Evolutionary conservation across 1,140 invertebrate genomes (phyloP), one percentile per base, ranked within the genome.

Genomic region (Caenorhabditis briggsae): DNA sequence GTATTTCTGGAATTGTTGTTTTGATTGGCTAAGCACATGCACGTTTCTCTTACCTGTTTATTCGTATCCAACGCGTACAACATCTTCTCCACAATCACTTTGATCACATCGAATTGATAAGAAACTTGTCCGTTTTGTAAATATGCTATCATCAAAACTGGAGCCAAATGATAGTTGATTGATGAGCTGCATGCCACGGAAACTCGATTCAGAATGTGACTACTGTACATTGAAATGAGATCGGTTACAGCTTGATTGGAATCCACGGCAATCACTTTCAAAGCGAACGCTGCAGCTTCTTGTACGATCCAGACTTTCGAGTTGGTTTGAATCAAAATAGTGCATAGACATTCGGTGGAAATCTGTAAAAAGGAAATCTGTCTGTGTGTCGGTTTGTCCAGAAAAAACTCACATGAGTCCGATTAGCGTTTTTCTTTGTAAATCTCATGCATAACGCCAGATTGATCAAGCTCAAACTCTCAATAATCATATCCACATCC

Each of bases 71-170:
- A 78, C n/a, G 70, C 70, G 23, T 50, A 78, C 3, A 78, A n/a
- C 70, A 78, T 50, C 23, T 78, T 78, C 46, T 78, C 70, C 18
- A 78, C 46, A 78, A 78, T 78, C 7, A 78, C 46, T 78, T n/a
- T n/a, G n/a, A 50, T 5, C 5, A 23, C 46, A 78, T 78, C 46
- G 23, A 78, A 78, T 5, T 78, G 70, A 23, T 50, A 23, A 8
- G n/a, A 3, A 3, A 78, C n/a, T 50, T 18, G 18, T 23, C 33
- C 43, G n/a, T 20, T 9, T 12, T 12, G 20, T 2, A 78, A 9
- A 50, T 50, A 78, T 14, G 41, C 16, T 56, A 25, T 50, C 9
- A 85, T n/a, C 41, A 58, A 46, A 14, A 70, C 18, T 12, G 84
- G 84, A 41, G 64, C 61, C 46, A 53, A 11, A n/a, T 33, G 64